Base-by-base conservation (phyloP, 2,797 vertebrate species). In the Aselliscus stoliczkanus region DNA sequence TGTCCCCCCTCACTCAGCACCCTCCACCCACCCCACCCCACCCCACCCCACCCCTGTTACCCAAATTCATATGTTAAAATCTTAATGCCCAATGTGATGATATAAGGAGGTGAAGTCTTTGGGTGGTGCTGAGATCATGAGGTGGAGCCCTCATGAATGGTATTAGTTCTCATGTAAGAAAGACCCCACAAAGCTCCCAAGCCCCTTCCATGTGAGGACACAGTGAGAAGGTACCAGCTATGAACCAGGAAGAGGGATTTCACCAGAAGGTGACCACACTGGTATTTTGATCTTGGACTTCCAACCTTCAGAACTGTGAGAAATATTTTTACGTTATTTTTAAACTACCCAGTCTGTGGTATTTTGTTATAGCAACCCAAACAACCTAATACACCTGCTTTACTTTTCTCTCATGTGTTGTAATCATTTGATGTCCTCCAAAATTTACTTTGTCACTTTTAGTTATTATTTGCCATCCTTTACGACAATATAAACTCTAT, bases 371-470 rank as follows among this genome's bases (percentile, higher is more conserved):
- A 90, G 44, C 37, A 80, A 62, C 37, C 37, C 14, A 79, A 80
- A 64, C 37, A 94, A 34, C 54, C 65, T 64, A 84, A 77, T 10
- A 85, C 0, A 47, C 27, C n/a, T 10, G 14, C 4, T 88, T 91
- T 86, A 44, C 56, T 84, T 77, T 90, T 94, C 23, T 84, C 44
- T 80, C 8, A 56, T 58, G 23, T 50, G 27, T 31, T 84, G 13
- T 39, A 37, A 47, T 4, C 29, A 90, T 81, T 75, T 83, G 67
- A 58, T 60, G 62, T 62, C 88, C 39, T 86, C 31, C 67, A 58
- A 52, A 75, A 87, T 89, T 86, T 92, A 64, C 27, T 90, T 62
- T 83, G 82, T 37, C 2, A 42, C 52, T 95, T 95, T 79, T 72
- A 58, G 58, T 75, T 62, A 87, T 50, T 76, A 52, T 65, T 62